Evolutionary conservation across 2,888 invertebrate species (phyloP), one percentile per base, ranked within the genome.

Genomic region (Sericinus montela): DNA sequence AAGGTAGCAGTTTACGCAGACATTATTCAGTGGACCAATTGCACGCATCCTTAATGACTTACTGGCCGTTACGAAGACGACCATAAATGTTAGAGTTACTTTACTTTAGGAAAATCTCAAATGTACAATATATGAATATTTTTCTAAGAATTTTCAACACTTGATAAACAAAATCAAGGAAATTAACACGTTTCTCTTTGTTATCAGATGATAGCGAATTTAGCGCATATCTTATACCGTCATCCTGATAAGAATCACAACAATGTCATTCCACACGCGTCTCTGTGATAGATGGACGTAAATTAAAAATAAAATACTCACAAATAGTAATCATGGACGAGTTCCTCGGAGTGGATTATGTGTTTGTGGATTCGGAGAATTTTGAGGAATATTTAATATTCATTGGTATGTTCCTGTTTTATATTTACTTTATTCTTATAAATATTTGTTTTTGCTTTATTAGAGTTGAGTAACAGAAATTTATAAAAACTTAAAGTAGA

Each of bases 251-350:
- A 14, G 14, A 29, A 42, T 25, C 37, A 50, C 5, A 49, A 45
- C 36, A 50, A 16, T 45, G 41, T 45, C 45, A 50, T n/a, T 19
- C n/a, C 16, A 16, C 7, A 11, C 15, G 9, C 7, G 5, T 15
- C 14, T 15, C 35, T 37, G 15, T 3, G 10, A 25, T 25, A 15
- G 15, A 25, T 15, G 39, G 25, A 37, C 42, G 42, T 51, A 16
- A 38, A 38, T 13, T 10, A 30, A 38, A 1, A 11, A 32, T 4
- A 34, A 19, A 23, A 39, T 7, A 6, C 8, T 8, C 13, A 14
- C 35, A 2, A 7, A 35, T 29, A 19, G 13, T 41, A 19, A 62
- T 51, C n/a, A 84, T 85, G 82, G 83, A 84, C 32, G 67, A 75
- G 16, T 82, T 66, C 59, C 58, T 78, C 1, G 79, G 72, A 3